Evolutionary conservation across 2,113 vertebrate species (phyloP).

Genomic region (Eulemur macaco): DNA sequence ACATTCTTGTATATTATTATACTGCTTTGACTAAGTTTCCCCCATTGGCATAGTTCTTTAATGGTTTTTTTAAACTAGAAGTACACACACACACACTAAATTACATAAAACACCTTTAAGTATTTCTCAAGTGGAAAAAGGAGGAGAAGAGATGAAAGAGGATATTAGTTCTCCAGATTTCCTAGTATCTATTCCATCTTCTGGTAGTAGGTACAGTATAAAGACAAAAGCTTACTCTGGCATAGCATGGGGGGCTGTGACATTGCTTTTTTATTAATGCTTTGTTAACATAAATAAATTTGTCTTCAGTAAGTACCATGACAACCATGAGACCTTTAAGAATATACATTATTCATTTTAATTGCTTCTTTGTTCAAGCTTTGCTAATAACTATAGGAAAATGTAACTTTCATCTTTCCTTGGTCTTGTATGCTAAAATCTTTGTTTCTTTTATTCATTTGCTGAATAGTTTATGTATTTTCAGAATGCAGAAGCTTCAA

Average conservation of each 20-base stretch:
- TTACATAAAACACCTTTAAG: not conserved
- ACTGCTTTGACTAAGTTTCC: not conserved
- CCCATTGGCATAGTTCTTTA: not conserved
- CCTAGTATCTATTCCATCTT: not conserved
- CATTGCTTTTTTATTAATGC: not conserved
- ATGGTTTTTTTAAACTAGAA: not conserved
- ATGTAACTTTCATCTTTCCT: not conserved
- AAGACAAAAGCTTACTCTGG: not conserved
- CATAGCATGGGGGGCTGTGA: not conserved
- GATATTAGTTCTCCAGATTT: not conserved
- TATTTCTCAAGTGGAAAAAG: not conserved
- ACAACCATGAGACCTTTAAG: conserved; percentile 9
- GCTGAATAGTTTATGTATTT: conserved; percentile 16
- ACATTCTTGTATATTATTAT: not conserved
- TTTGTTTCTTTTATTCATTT: not conserved
- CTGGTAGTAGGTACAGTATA: not conserved
- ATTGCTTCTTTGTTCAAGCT: conserved; percentile 12
- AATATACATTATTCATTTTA: not conserved
- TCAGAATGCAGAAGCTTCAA: not conserved
- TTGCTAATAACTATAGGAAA: not conserved
- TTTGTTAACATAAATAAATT: not conserved
- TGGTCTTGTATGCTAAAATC: not conserved
- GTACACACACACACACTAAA: not conserved
- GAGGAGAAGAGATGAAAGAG: not conserved
- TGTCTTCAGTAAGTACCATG: conserved; percentile 13